Percentiles rank a stretch among this genome's conserved stretches.
These are phyloP conservation scores for Neodon shergylaensis DNA, from an alignment of 2,113 vertebrate species.

Conservation along the genomic window DNA sequence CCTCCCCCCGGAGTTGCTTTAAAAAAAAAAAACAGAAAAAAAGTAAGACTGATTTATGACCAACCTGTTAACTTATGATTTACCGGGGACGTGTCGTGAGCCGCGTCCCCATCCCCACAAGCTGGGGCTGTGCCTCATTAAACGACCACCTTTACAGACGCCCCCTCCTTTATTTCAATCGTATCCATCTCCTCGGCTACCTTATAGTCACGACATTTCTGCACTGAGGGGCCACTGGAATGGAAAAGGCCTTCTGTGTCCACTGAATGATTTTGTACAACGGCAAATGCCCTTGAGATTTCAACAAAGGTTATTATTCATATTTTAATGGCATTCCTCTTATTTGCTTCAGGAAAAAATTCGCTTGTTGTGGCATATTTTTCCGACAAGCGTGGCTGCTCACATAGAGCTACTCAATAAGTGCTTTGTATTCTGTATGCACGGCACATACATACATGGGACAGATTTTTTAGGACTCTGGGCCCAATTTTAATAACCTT, in stretches of 20 bases:
- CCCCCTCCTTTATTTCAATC: conserved; percentile 16
- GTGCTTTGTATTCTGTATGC: neutral
- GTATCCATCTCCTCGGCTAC: neutral
- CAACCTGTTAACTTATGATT: conserved; percentile 23
- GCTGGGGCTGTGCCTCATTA: neutral
- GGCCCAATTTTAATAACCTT: neutral
- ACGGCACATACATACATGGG: neutral
- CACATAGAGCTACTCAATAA: conserved; percentile 24
- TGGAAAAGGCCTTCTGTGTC: conserved; percentile 45
- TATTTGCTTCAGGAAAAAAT: conserved; percentile 55
- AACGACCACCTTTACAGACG: neutral
- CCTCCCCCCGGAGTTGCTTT: neutral
- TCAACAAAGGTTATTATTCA: conserved; percentile 56
- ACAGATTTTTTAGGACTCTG: neutral
- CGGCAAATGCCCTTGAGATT: conserved; percentile 47
- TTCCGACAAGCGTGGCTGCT: conserved; percentile 11
- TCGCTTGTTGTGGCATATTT: conserved; percentile 17
- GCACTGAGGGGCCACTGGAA: neutral
- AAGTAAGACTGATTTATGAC: conserved; percentile 12
- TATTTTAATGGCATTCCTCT: conserved; percentile 53
- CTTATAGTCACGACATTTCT: neutral
- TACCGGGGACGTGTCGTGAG: neutral
- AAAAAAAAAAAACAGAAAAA: conserved; percentile 2
- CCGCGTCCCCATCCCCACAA: neutral
- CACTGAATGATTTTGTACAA: conserved; percentile 48